These are phyloP conservation scores for Morphnarchus princeps DNA, from an alignment of 2,113 vertebrate genomes.

Conservation along the genomic window DNA sequence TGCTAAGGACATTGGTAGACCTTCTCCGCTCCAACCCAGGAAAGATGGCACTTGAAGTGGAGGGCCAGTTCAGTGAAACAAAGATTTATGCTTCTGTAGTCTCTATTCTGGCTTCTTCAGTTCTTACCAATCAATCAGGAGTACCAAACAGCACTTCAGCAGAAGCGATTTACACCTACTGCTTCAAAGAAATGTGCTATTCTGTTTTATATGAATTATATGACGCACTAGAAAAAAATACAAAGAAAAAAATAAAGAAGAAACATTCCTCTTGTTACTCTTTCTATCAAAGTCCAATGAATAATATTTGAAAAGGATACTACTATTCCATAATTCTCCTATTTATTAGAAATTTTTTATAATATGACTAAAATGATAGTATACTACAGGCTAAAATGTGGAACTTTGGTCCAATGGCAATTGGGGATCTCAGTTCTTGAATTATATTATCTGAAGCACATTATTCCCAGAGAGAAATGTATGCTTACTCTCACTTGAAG, in stretches of 20 bases:
- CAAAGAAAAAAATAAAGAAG: neutral
- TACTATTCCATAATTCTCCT: neutral
- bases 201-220: neutral
- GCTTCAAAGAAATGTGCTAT: neutral
- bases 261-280: neutral
- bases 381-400: neutral
- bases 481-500: neutral
- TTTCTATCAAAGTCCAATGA: neutral
- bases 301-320: neutral
- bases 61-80: neutral
- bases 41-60: neutral
- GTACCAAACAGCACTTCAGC: neutral
- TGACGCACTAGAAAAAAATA: neutral
- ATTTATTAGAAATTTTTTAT: neutral
- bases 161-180: neutral
- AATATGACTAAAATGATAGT: neutral
- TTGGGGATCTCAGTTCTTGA: neutral
- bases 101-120: neutral
- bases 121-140: neutral
- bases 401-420: neutral
- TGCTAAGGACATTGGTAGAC: neutral
- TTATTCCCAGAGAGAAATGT: neutral
- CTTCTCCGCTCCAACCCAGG: neutral
- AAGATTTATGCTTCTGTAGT: neutral
- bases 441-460: neutral